Conservation (phyloP, 2,888 invertebrate species). For the Entomobrya multifasciata region DNA sequence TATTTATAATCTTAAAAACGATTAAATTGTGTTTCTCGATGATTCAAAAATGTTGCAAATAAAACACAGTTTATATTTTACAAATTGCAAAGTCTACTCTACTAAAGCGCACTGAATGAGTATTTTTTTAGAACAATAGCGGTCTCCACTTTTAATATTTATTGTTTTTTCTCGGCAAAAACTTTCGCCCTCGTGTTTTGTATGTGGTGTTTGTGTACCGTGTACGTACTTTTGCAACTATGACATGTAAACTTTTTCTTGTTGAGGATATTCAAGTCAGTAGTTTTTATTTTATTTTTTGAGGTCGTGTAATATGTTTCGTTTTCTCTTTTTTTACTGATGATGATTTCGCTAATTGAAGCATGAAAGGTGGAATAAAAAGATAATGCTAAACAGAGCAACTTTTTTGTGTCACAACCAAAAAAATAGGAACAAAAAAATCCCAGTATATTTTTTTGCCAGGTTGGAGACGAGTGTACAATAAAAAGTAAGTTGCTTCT, state of each 20-base stretch:
- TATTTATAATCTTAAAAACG: too few species aligned
- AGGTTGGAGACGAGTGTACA: not conserved
- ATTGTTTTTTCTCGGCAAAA: not conserved
- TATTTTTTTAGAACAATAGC: conserved; percentile 41
- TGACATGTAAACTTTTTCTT: conserved; percentile 22
- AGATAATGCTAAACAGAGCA: conserved; percentile 45
- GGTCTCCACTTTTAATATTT: not conserved
- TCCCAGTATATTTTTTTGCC: too few species aligned
- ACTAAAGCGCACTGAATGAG: conserved; percentile 65
- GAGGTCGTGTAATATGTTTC: not conserved
- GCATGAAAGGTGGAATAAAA: conserved; percentile 35
- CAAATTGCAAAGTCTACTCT: too few species aligned
- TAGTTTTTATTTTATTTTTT: conserved; percentile 3
- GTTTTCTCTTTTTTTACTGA: not conserved
- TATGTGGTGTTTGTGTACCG: not conserved
- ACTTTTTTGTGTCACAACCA: conserved; percentile 17
- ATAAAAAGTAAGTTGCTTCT: conserved; percentile 59
- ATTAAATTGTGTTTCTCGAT: too few species aligned
- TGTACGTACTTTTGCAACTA: conserved; percentile 9
- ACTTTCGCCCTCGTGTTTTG: conserved; percentile 1
- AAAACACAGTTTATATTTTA: too few species aligned
- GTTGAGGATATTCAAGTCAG: not conserved
- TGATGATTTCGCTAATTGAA: conserved; percentile 22
- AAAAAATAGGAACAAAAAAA: not conserved
- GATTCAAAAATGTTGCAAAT: too few species aligned